These are phyloP conservation scores for Tragelaphus buxtoni DNA, from an alignment of 2,113 vertebrate species.

Conservation along the genomic window DNA sequence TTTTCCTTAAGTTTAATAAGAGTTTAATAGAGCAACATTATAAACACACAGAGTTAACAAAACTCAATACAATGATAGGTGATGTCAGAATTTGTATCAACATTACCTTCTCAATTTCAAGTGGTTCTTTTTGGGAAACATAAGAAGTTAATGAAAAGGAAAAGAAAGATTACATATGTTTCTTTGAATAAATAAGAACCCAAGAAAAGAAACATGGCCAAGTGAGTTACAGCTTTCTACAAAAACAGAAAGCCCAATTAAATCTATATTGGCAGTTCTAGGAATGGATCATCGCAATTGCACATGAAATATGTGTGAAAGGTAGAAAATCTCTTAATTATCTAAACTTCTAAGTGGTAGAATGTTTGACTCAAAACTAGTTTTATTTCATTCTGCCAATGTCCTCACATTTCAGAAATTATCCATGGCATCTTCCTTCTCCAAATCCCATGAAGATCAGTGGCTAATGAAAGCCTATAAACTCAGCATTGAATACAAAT, in stretches of 20 bases:
- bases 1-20: background rate
- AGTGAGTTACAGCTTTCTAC: background rate
- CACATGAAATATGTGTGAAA: background rate
- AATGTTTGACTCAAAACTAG: background rate
- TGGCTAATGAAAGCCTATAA: background rate
- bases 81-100: background rate
- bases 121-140: background rate
- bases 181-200: background rate
- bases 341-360: background rate
- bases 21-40: background rate
- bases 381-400: background rate
- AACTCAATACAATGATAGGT: background rate
- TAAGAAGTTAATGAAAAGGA: background rate
- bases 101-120: background rate
- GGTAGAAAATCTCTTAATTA: background rate
- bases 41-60: background rate
- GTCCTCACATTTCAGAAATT: background rate
- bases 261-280: background rate
- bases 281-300: background rate
- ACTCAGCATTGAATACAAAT: background rate
- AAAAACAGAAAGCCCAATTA: background rate
- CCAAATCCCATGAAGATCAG: background rate
- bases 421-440: background rate
- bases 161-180: background rate
- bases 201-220: background rate